Conservation (phyloP, 2,888 invertebrate species). For the Phanerotoma sp. region DNA sequence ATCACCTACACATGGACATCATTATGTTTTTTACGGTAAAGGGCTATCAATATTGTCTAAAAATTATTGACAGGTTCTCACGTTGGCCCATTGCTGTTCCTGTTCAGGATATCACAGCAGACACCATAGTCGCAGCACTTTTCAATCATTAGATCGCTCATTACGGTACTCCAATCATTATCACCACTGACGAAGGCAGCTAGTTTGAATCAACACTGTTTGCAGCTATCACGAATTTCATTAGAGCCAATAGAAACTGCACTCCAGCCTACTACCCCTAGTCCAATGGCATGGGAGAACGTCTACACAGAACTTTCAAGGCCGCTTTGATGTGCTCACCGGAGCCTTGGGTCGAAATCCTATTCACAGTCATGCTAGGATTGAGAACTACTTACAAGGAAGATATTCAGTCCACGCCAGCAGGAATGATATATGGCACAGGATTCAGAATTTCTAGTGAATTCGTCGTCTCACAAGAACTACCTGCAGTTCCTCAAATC, state of each 20-base stretch:
- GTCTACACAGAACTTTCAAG: conserved; percentile 53
- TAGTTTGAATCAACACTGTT: neutral
- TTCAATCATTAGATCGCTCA: neutral
- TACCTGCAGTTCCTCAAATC: conserved; percentile 7
- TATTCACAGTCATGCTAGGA: conserved; percentile 33
- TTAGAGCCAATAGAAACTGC: conserved; percentile 5
- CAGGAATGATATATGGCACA: conserved; percentile 32
- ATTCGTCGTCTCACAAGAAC: conserved; percentile 11
- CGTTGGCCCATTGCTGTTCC: too few relatives aligned
- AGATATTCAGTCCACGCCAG: conserved; percentile 22
- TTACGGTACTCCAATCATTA: neutral
- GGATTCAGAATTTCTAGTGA: conserved; percentile 28
- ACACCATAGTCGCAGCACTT: neutral
- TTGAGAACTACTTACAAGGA: conserved; percentile 24
- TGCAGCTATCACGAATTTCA: neutral
- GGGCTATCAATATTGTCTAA: neutral
- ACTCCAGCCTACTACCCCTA: conserved; percentile 48
- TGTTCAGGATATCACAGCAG: too few relatives aligned
- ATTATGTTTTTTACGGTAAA: neutral
- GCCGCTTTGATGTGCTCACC: conserved; percentile 39
- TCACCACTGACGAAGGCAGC: neutral
- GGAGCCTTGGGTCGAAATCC: conserved; percentile 28
- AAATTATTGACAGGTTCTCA: neutral
- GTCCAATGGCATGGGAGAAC: conserved; percentile 53
- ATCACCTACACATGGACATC: conserved; percentile 21